Base-by-base conservation (phyloP, 2,797 vertebrate species). In the Gallinago nigripennis region DNA sequence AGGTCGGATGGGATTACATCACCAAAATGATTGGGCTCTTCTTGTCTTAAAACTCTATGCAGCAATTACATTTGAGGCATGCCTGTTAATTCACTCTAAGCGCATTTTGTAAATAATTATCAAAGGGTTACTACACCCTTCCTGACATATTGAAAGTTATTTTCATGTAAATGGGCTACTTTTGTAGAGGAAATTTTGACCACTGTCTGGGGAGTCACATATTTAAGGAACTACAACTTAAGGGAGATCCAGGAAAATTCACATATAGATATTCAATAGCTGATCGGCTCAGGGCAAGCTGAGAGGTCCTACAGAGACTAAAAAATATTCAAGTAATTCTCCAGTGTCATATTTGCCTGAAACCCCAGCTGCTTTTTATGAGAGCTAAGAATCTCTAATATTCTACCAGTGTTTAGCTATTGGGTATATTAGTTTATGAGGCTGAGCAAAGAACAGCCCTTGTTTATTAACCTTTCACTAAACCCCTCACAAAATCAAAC, bases 401-500 rank as follows among this genome's bases (percentile, higher is more conserved):
- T 87, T 91, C 51, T 88, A 80, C n/a, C 33, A 68, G 27, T 68
- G 71, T 88, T 93, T 79, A 91, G 72, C 68, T 94, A 88, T 48
- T 90, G 64, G 37, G 39, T 72, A 61, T 94, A 91, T 91, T 91
- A 93, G 64, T 94, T 97, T 89, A 91, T 71, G 70, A 86, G 31
- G 30, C 39, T 91, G 51, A 79, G 57, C 60, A 86, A 91, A 85
- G 57, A 88, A 72, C 8, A 83, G 76, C 53, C 8, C 33, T 68
- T 89, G 46, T 90, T 95, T 88, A 90, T 92, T 86, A 95, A 83
- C 68, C 68, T 95, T 72, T 80, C 70, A 91, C 65, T 88, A 96
- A 93, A 96, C 39, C 70, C 39, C 78, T 93, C 81, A 88, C 50
- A 94, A 95, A 88, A 35, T 68, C 81, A 75, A 84, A 85, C 46